phyloP scores from a whole-genome alignment of 2,888 invertebrate genomes.

The Eugnorisma glareosa region DNA sequence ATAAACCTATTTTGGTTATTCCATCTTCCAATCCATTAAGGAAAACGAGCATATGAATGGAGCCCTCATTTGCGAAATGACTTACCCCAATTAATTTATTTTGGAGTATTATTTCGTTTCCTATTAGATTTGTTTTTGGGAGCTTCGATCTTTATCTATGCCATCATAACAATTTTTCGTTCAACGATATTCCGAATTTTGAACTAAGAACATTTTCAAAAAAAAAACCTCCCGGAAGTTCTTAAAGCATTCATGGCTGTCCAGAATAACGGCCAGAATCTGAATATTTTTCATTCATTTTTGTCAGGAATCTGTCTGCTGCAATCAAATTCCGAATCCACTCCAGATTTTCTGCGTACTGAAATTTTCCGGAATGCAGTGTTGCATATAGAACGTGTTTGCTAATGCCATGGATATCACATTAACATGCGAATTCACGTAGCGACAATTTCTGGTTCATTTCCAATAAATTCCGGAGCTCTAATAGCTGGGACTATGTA shows the following conservation, averaged over 20 bases:
- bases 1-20: slow-evolving; percentile 64
- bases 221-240: not conserved
- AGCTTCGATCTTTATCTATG: not conserved
- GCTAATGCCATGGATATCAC: slow-evolving; percentile 34
- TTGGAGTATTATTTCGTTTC: slow-evolving; percentile 24
- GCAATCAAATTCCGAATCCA: slow-evolving; percentile 20
- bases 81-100: slow-evolving; percentile 54
- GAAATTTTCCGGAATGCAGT: slow-evolving; percentile 29
- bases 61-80: slow-evolving; percentile 64
- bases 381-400: slow-evolving; percentile 43
- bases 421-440: slow-evolving; percentile 41
- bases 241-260: slow-evolving; percentile 9
- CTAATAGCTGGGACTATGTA: slow-evolving; percentile 5
- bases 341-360: slow-evolving; percentile 24
- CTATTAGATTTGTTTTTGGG: slow-evolving; percentile 21
- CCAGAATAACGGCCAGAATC: slow-evolving; percentile 17
- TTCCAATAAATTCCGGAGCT: slow-evolving; percentile 42
- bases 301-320: not conserved
- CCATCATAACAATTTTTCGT: not conserved
- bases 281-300: slow-evolving; percentile 1
- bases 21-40: slow-evolving; percentile 70
- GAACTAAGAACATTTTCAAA: not conserved
- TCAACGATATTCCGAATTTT: not conserved
- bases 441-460: slow-evolving; percentile 40
- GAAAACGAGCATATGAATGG: slow-evolving; percentile 64